phyloP scores from a whole-genome alignment of 2,797 vertebrate genomes.

The Lacerta agilis region DNA sequence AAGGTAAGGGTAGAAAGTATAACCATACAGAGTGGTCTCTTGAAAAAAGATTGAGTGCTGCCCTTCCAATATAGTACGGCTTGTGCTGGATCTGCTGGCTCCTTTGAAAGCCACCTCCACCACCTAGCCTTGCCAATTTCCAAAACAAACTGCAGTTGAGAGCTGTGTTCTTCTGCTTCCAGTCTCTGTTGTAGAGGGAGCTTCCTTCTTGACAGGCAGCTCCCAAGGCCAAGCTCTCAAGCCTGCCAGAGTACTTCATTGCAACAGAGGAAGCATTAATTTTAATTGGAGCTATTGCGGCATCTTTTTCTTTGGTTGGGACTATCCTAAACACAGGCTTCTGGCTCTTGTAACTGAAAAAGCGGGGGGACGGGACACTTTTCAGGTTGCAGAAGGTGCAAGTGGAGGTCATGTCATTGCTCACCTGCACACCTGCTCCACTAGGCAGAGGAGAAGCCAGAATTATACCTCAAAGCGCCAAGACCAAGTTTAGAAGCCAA shows the following conservation, averaged over 20 bases:
- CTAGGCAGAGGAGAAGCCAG: not conserved
- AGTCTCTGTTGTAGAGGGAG: not conserved
- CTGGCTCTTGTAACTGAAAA: not conserved
- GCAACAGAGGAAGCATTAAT: not conserved
- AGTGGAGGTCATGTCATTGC: not conserved
- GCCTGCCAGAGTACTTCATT: not conserved
- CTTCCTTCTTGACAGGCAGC: not conserved
- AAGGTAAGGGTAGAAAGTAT: no score
- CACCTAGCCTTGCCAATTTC: no score
- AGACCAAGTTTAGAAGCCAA: not conserved
- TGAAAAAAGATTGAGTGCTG: no score
- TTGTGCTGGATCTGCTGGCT: no score
- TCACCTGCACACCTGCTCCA: not conserved
- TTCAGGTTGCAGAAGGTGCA: not conserved
- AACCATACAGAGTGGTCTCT: no score
- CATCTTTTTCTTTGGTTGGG: not conserved
- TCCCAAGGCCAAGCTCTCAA: not conserved
- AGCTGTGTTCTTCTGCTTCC: no score
- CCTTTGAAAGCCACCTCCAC: no score
- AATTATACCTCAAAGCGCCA: not conserved
- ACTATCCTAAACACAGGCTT: not conserved
- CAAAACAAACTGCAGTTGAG: no score
- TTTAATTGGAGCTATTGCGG: not conserved
- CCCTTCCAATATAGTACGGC: no score
- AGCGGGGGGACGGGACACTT: not conserved